A percentile compares a stretch with the other conserved stretches of the same genome.
These are phyloP conservation scores for Ptilorrhoa leucosticta DNA, from an alignment of 2,113 vertebrate species.

Conservation along the genomic window DNA sequence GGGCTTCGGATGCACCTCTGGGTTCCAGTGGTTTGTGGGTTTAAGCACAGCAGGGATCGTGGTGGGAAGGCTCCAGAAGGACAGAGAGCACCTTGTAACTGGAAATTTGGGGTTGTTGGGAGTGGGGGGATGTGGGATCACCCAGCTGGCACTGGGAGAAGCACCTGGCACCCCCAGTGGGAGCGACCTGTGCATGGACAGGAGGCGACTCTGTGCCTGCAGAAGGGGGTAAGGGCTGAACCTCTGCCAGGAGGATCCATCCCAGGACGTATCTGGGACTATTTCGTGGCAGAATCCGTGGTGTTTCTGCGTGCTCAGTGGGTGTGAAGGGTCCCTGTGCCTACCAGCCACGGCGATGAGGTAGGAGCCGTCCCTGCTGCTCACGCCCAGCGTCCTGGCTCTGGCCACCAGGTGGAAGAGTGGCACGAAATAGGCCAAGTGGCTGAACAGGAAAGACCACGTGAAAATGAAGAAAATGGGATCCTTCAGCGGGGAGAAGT, in stretches of 20 bases:
- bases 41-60: not conserved
- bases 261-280: not conserved
- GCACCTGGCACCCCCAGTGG: not conserved
- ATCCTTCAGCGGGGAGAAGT: conserved; percentile 83
- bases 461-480: conserved; percentile 90
- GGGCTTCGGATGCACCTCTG: not conserved
- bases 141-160: not conserved
- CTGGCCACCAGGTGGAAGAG: conserved; percentile 88
- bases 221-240: not conserved
- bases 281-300: fast-evolving
- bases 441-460: conserved; percentile 90
- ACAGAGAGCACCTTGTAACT: not conserved
- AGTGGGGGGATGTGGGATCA: not conserved
- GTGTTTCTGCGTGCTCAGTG: fast-evolving
- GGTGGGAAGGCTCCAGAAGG: not conserved
- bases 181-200: not conserved
- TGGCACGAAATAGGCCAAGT: conserved; percentile 89
- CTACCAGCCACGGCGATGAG: conserved; percentile 89
- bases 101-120: not conserved
- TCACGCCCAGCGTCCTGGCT: conserved; percentile 82
- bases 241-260: not conserved
- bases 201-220: not conserved
- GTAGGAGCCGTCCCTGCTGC: conserved; percentile 87
- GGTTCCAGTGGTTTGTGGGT: not conserved
- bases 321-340: not conserved